Conservation (phyloP, 2,888 invertebrate species). For the Limnephilus marmoratus region DNA sequence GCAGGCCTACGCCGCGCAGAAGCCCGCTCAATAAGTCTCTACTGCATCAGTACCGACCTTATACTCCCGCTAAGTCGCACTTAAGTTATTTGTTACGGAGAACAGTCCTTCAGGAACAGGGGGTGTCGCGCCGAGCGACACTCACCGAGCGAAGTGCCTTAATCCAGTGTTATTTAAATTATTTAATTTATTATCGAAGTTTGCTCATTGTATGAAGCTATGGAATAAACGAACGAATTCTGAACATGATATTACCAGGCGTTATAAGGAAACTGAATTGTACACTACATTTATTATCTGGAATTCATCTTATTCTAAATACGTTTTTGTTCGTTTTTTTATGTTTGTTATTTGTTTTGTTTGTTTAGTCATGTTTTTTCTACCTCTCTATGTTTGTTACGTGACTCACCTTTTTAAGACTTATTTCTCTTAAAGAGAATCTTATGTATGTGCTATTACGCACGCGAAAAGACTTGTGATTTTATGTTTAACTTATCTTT, state of each 20-base stretch:
- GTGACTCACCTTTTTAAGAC: constrained; percentile 60
- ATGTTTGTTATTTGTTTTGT: constrained; percentile 50
- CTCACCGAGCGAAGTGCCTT: constrained; percentile 42
- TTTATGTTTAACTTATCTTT: constrained; percentile 65
- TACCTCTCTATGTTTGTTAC: constrained; percentile 65
- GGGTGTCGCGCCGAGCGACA: constrained; percentile 42
- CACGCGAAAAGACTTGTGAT: constrained; percentile 66
- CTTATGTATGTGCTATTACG: constrained; percentile 63
- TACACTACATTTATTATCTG: constrained; percentile 51
- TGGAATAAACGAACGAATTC: constrained; percentile 51
- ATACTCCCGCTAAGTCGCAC: constrained; percentile 62
- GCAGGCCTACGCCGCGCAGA: constrained; percentile 88
- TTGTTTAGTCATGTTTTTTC: constrained; percentile 64
- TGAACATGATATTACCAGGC: constrained; percentile 61
- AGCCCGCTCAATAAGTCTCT: constrained; percentile 75
- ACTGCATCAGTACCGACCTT: constrained; percentile 61
- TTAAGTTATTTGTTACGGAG: constrained; percentile 57
- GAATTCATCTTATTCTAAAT: constrained; percentile 49
- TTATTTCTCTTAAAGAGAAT: constrained; percentile 65
- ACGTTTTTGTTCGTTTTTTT: constrained; percentile 44
- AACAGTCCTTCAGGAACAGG: constrained; percentile 23
- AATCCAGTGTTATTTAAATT: constrained; percentile 61
- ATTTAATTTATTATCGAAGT: constrained; percentile 63
- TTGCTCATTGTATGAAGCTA: constrained; percentile 58
- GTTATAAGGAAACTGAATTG: constrained; percentile 38